A percentile compares a stretch with the other conserved stretches of the same genome.
Evolutionary conservation across 37 sponge, comb jelly and placozoan genomes (phyloP).

Genomic region (Bolinopsis microptera): DNA sequence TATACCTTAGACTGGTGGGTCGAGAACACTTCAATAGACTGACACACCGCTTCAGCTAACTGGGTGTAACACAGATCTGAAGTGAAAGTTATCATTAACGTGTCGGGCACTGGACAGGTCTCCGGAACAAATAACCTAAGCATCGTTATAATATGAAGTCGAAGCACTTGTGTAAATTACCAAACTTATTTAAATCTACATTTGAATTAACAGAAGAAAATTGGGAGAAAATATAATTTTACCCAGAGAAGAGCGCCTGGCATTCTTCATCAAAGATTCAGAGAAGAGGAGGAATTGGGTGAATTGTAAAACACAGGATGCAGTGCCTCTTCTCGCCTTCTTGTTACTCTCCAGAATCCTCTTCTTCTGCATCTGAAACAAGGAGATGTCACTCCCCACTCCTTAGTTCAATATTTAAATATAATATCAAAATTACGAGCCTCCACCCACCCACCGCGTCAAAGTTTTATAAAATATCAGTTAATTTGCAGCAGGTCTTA

Average conservation of each 20-base stretch:
- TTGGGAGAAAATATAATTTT: no score
- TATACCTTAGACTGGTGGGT: neutral
- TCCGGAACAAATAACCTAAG: no score
- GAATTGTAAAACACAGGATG: slow-evolving; percentile 32
- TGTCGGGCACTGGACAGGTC: no score
- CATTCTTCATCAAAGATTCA: neutral
- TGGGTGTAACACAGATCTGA: slow-evolving; percentile 43
- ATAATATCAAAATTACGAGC: no score
- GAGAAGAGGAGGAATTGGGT: slow-evolving; percentile 33
- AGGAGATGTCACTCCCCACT: neutral
- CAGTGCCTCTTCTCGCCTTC: slow-evolving; percentile 4
- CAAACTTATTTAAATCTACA: no score
- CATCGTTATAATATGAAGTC: no score
- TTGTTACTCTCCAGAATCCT: slow-evolving; percentile 58
- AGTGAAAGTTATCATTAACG: no score
- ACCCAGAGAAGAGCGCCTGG: slow-evolving; percentile 2
- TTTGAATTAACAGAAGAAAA: no score
- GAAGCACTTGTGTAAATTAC: no score
- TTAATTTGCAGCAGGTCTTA: neutral
- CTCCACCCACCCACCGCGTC: no score
- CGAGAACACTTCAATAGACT: slow-evolving; percentile 37
- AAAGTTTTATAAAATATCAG: neutral
- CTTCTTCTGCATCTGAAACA: neutral
- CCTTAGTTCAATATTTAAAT: no score
- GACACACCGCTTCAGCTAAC: neutral